A percentile compares a stretch with the other conserved stretches of the same genome.
phyloP scores from a whole-genome alignment of 1,140 invertebrate species.

The Prorops nasuta region DNA sequence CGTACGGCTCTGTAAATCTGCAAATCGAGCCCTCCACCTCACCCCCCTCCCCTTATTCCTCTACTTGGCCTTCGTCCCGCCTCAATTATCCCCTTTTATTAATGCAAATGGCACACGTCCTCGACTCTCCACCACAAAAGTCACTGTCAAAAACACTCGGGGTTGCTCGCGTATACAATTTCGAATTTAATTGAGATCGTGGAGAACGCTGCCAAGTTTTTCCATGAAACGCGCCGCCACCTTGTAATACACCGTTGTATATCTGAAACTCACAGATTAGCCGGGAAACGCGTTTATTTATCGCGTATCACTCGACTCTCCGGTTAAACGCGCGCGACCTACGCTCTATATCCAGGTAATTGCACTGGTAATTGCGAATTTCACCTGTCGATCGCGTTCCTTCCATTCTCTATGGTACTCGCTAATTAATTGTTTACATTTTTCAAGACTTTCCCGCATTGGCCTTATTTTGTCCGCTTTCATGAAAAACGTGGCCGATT shows the following conservation, averaged over 20 bases:
- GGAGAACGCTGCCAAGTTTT: constrained; percentile 10
- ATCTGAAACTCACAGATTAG: constrained; percentile 6
- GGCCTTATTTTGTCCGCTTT: too few species aligned
- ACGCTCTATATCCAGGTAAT: too few species aligned
- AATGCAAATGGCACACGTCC: constrained; percentile 15
- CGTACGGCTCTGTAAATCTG: constrained; percentile 6
- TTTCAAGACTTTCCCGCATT: too few species aligned
- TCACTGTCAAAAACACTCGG: too few species aligned
- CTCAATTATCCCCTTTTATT: constrained; percentile 9
- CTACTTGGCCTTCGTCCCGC: constrained; percentile 9
- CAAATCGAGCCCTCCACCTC: constrained; percentile 4
- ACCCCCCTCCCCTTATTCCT: constrained; percentile 7
- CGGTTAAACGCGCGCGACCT: constrained; percentile 14
- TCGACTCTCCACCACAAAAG: too few species aligned
- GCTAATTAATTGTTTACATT: too few species aligned
- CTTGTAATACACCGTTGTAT: constrained; percentile 3
- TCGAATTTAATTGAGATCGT: neutral
- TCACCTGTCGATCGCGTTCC: too few species aligned
- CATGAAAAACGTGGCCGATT: too few species aligned
- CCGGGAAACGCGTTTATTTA: too few species aligned
- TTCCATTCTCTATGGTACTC: too few species aligned
- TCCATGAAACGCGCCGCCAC: too few species aligned
- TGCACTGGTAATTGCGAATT: too few species aligned
- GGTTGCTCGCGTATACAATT: neutral
- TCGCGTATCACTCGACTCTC: neutral